Conservation (phyloP, 2,797 vertebrate species). For the Karalla daura region DNA sequence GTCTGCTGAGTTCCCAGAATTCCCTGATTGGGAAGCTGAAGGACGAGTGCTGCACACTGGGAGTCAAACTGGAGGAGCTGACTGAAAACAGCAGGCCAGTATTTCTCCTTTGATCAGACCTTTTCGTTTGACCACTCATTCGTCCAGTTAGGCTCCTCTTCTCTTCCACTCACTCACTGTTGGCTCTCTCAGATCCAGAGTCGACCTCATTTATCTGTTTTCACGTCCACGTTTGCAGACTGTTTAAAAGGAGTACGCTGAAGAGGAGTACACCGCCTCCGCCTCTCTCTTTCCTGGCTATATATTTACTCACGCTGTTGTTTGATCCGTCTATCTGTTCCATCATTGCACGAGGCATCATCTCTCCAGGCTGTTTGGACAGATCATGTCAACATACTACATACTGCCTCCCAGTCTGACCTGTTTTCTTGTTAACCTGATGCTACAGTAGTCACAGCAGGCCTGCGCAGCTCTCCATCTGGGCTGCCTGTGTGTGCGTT, state of each 20-base stretch:
- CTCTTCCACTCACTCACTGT: background rate
- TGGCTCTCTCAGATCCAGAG: background rate
- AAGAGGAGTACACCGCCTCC: background rate
- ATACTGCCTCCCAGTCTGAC: constrained; percentile 74
- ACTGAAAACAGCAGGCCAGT: constrained; percentile 87
- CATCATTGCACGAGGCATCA: constrained; percentile 53
- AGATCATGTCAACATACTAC: constrained; percentile 61
- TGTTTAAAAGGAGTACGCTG: too few relatives aligned
- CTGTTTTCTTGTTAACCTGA: constrained; percentile 84
- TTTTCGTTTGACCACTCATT: constrained; percentile 13
- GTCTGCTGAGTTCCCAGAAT: constrained; percentile 90
- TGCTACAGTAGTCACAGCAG: constrained; percentile 82
- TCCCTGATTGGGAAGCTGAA: constrained; percentile 89
- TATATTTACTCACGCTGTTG: constrained; percentile 13
- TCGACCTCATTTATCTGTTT: background rate
- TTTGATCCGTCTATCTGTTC: constrained; percentile 51
- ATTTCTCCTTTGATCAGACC: background rate
- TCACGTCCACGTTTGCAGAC: background rate
- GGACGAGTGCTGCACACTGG: constrained; percentile 88
- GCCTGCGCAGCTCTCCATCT: constrained; percentile 79
- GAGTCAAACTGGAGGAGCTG: constrained; percentile 85
- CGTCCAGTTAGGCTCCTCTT: background rate
- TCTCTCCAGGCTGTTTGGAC: constrained; percentile 62
- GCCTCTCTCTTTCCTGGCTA: constrained; percentile 6
- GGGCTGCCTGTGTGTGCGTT: constrained; percentile 54